Evolutionary conservation across 2,113 vertebrate genomes (phyloP).

Genomic region (Tragelaphus imberbis): DNA sequence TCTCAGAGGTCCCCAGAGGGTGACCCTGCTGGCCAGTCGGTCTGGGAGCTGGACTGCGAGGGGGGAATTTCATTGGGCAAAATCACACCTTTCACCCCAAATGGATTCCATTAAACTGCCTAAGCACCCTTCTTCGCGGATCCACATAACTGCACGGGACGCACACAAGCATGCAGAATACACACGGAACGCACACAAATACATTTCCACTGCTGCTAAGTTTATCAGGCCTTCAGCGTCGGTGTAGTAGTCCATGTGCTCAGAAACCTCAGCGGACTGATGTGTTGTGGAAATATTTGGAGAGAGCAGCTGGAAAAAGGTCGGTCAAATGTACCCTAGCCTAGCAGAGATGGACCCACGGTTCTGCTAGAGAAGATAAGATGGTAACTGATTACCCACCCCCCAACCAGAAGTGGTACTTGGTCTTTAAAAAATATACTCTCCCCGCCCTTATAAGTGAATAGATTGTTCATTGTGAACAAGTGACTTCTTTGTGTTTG

Average conservation of each 20-base stretch:
- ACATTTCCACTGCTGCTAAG: neutral
- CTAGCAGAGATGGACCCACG: neutral
- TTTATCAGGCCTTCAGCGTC: neutral
- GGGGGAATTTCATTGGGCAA: conserved; percentile 87
- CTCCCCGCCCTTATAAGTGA: neutral
- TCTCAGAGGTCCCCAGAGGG: conserved; percentile 80
- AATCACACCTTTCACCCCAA: conserved; percentile 87
- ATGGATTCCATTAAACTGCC: conserved; percentile 83
- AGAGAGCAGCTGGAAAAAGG: neutral
- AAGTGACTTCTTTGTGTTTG: neutral
- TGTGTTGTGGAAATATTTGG: neutral
- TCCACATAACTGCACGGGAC: neutral
- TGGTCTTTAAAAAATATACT: neutral
- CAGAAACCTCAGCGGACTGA: neutral
- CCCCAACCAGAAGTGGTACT: neutral
- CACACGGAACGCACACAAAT: neutral
- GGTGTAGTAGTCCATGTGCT: neutral
- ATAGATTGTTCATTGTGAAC: neutral
- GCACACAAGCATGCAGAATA: neutral
- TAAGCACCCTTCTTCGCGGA: neutral
- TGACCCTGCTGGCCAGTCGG: conserved; percentile 82
- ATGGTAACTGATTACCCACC: neutral
- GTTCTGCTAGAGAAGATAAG: neutral
- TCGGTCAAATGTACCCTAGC: neutral
- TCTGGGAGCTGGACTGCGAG: conserved; percentile 88